Evolutionary conservation across 2,888 invertebrate genomes (phyloP).

Genomic region (Sialis fuliginosa): DNA sequence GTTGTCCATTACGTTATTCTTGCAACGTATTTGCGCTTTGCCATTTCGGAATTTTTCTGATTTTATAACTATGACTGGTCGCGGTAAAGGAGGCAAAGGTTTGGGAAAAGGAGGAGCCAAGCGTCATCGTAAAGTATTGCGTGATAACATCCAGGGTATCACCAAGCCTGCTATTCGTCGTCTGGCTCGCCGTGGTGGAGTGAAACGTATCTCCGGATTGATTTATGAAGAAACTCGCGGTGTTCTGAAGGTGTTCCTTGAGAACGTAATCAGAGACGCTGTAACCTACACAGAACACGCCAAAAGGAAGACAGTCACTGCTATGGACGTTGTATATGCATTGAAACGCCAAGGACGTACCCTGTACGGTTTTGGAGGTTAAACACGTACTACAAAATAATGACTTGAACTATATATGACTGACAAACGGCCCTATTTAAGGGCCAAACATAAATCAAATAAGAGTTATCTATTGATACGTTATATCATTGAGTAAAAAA

Average conservation of each 20-base stretch:
- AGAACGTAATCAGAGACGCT: slow-evolving; percentile 67
- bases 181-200: slow-evolving; percentile 41
- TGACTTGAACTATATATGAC: too few species aligned
- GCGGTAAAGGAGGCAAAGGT: too few species aligned
- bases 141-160: slow-evolving; percentile 66
- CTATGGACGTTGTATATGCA: slow-evolving; percentile 80
- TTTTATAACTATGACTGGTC: slow-evolving; percentile 27
- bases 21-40: too few species aligned
- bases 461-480: too few species aligned
- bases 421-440: too few species aligned
- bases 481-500: too few species aligned
- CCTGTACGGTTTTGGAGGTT: slow-evolving; percentile 46
- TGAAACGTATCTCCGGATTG: slow-evolving; percentile 22
- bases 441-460: too few species aligned
- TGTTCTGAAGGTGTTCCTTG: slow-evolving; percentile 42
- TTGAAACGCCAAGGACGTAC: slow-evolving; percentile 67
- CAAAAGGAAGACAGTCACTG: slow-evolving; percentile 74
- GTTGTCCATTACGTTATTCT: too few species aligned
- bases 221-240: slow-evolving; percentile 15
- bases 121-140: slow-evolving; percentile 62
- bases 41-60: too few species aligned
- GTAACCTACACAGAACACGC: slow-evolving; percentile 77
- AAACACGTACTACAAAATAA: neutral
- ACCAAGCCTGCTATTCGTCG: slow-evolving; percentile 64
- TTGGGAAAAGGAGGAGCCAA: slow-evolving; percentile 54